Percentiles rank a stretch among this genome's conserved stretches.
phyloP scores from a whole-genome alignment of 2,113 vertebrate species.

The Sturnira hondurensis region DNA sequence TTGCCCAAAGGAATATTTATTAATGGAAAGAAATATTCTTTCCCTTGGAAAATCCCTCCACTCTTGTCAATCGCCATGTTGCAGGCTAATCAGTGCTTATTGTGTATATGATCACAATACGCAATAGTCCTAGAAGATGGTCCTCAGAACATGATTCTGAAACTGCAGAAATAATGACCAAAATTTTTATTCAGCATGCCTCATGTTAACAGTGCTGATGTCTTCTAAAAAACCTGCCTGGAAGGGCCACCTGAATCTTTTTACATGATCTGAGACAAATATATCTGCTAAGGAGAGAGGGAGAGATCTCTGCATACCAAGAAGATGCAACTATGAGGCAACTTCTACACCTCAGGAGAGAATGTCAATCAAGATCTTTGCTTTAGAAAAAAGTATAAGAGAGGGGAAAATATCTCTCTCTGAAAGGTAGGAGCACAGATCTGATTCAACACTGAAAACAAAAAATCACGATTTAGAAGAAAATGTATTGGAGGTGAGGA shows the following conservation, averaged over 20 bases:
- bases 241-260: neutral
- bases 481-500: neutral
- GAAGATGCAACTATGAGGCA: neutral
- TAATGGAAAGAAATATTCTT: neutral
- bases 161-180: neutral
- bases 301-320: neutral
- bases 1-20: neutral
- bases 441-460: neutral
- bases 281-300: neutral
- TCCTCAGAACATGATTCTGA: neutral
- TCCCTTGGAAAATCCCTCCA: neutral
- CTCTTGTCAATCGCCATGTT: neutral
- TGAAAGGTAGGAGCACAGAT: neutral
- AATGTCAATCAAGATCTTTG: neutral
- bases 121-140: neutral
- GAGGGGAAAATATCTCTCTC: neutral
- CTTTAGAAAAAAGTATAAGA: neutral
- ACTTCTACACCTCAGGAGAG: neutral
- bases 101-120: neutral
- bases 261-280: neutral
- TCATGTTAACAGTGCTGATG: neutral
- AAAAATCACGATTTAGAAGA: neutral
- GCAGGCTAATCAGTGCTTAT: neutral
- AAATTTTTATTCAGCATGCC: neutral
- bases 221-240: neutral